phyloP scores from a whole-genome alignment of 2,797 vertebrate species.

The Ctenochaetus hawaiiensis region DNA sequence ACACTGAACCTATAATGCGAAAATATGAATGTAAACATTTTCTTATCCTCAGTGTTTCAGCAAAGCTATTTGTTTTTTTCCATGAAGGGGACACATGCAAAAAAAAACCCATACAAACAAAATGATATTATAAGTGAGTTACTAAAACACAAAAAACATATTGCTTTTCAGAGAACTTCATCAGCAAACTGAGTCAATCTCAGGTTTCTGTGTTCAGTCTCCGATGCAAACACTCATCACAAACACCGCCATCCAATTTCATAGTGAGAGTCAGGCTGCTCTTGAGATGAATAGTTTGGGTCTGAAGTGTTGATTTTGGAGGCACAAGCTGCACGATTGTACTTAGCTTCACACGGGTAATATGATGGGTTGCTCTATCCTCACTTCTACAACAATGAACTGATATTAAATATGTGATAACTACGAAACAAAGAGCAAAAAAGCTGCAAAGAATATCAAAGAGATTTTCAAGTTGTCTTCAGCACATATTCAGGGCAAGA shows the following conservation, averaged over 20 bases:
- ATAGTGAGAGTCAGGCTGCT: slow-evolving; percentile 52
- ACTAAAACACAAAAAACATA: slow-evolving; percentile 65
- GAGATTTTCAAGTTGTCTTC: background rate
- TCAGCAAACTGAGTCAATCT: slow-evolving; percentile 78
- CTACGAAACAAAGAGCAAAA: slow-evolving; percentile 7
- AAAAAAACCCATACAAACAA: background rate
- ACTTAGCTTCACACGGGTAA: slow-evolving; percentile 46
- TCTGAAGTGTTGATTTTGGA: slow-evolving; percentile 68
- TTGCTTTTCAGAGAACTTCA: slow-evolving; percentile 74
- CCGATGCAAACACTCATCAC: slow-evolving; percentile 68
- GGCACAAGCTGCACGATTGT: slow-evolving; percentile 42
- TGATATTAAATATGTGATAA: slow-evolving; percentile 18
- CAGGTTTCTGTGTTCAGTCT: slow-evolving; percentile 64
- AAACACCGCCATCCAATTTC: slow-evolving; percentile 73
- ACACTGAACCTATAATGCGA: slow-evolving; percentile 26
- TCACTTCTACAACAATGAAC: slow-evolving; percentile 38
- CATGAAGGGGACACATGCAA: slow-evolving; percentile 13
- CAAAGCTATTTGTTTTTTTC: slow-evolving; percentile 41
- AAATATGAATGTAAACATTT: slow-evolving; percentile 39
- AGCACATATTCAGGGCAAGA: background rate
- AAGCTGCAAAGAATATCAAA: background rate
- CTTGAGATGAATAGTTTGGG: slow-evolving; percentile 66
- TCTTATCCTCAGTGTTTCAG: slow-evolving; percentile 35
- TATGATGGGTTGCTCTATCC: slow-evolving; percentile 33
- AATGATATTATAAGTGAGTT: slow-evolving; percentile 51